Conservation (phyloP, 2,888 invertebrate genomes). For the Rhingia campestris region DNA sequence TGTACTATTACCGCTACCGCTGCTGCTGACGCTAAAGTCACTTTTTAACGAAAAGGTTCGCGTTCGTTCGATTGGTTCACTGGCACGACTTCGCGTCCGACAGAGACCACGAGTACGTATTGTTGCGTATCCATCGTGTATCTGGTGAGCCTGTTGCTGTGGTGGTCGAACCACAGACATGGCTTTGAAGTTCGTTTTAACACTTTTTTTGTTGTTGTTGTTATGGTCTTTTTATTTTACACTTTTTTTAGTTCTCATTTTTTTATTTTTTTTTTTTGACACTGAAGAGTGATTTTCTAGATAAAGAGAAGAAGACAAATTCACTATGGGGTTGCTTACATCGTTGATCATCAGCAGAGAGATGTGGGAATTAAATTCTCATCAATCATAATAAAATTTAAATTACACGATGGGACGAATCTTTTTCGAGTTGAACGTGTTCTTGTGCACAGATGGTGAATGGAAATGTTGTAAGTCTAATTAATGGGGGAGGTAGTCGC, state of each 20-base stretch:
- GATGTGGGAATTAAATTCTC: constrained; percentile 62
- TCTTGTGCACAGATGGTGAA: constrained; percentile 1
- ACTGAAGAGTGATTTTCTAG: constrained; percentile 20
- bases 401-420: constrained; percentile 33
- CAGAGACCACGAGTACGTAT: constrained; percentile 86
- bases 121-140: constrained; percentile 95
- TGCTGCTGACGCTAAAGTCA: constrained; percentile 77
- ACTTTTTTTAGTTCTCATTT: constrained; percentile 52
- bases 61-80: constrained; percentile 78
- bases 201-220: constrained; percentile 16
- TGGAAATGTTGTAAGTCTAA: constrained; percentile 13
- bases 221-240: constrained; percentile 36
- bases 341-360: constrained; percentile 59
- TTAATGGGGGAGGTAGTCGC: constrained; percentile 5
- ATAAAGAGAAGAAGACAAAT: constrained; percentile 5
- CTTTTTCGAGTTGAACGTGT: not conserved
- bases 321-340: constrained; percentile 26
- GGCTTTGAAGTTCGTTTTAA: constrained; percentile 16
- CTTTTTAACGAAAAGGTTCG: constrained; percentile 80
- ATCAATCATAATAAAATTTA: constrained; percentile 63
- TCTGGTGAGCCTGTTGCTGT: constrained; percentile 79
- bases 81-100: constrained; percentile 82
- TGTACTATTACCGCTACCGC: constrained; percentile 52
- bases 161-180: constrained; percentile 75
- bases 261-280: constrained; percentile 37